Evolutionary conservation across 2,797 vertebrate genomes (phyloP).

Genomic region (Paguma larvata): DNA sequence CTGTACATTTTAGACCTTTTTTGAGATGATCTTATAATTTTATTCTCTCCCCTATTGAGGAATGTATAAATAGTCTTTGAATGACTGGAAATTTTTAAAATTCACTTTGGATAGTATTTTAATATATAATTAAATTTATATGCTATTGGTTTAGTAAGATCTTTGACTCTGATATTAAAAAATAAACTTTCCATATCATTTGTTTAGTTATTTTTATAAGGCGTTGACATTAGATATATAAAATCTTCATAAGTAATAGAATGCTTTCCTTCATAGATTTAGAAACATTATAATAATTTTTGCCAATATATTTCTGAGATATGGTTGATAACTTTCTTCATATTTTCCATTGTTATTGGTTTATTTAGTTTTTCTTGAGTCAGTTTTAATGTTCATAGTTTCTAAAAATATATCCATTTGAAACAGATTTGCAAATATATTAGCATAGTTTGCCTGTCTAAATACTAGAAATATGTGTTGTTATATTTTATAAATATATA

Average conservation of each 20-base stretch:
- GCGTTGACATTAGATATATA: not conserved
- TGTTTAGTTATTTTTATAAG: not conserved
- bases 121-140: not conserved
- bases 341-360: not conserved
- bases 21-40: not conserved
- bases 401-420: not conserved
- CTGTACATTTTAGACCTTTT: not conserved
- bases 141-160: not conserved
- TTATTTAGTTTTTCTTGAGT: not conserved
- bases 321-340: not conserved
- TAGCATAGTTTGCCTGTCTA: not conserved
- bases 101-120: not conserved
- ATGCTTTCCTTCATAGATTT: not conserved
- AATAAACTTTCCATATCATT: not conserved
- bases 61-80: not conserved
- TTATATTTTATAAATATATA: not conserved
- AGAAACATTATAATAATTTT: conserved; percentile 10
- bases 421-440: not conserved
- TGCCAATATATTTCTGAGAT: not conserved
- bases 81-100: not conserved
- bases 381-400: conserved; percentile 26
- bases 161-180: not conserved
- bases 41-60: not conserved
- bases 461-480: not conserved
- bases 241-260: not conserved